phyloP scores from a whole-genome alignment of 37 sponge, comb jelly and placozoan species.

The Theonella swinhoei region DNA sequence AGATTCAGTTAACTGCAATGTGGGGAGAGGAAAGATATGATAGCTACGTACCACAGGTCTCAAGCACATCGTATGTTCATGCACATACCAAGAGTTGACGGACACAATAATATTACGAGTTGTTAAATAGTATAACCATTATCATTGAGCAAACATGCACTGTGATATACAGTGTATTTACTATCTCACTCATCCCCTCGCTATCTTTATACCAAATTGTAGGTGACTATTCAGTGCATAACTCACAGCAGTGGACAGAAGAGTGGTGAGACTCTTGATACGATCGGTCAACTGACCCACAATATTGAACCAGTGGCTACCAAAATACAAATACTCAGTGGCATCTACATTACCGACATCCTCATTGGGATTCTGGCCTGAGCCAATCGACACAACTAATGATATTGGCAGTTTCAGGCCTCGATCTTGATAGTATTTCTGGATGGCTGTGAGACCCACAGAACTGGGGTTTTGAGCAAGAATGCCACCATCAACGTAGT shows the following conservation, averaged over 20 bases:
- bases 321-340: conserved; percentile 33
- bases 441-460: conserved; percentile 47
- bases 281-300: conserved; percentile 9
- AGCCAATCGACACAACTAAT: conserved; percentile 55
- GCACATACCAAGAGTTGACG: no score
- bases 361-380: conserved; percentile 33
- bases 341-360: conserved; percentile 31
- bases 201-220: neutral
- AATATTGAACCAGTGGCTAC: conserved; percentile 15
- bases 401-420: conserved; percentile 49
- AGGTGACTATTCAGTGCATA: neutral
- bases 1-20: conserved; percentile 39
- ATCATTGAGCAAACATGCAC: no score
- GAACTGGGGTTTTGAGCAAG: conserved; percentile 53
- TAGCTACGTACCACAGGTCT: no score
- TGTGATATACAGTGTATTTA: no score
- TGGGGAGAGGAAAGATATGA: neutral
- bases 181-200: no score
- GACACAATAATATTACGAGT: no score
- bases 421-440: conserved; percentile 32
- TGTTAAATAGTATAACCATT: no score
- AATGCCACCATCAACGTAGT: conserved; percentile 65
- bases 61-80: no score
- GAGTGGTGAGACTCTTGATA: conserved; percentile 27
- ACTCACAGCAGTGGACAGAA: conserved; percentile 62